phyloP scores from a whole-genome alignment of 64 coral and sea anemone genomes.

The Cladopsammia gracilis region DNA sequence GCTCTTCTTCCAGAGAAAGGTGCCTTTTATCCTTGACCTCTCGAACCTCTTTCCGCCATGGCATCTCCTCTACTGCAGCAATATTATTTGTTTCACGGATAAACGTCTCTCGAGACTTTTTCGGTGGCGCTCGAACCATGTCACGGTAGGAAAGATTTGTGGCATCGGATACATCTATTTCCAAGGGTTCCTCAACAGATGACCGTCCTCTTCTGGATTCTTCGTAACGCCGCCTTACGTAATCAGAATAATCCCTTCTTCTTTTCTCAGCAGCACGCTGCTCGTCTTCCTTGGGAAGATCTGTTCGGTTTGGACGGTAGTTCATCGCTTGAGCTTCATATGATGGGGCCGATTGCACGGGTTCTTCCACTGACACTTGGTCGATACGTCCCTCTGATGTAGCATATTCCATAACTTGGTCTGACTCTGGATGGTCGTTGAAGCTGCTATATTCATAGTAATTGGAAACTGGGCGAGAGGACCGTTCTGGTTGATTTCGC shows the following conservation, averaged over 20 bases:
- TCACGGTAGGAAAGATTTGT: slow-evolving; percentile 40
- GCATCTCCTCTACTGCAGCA: slow-evolving; percentile 22
- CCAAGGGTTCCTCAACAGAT: background rate
- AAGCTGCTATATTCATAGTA: slow-evolving; percentile 64
- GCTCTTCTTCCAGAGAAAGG: background rate
- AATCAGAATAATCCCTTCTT: slow-evolving; percentile 11
- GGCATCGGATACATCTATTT: slow-evolving; percentile 38
- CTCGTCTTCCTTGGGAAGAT: background rate
- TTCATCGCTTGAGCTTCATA: background rate
- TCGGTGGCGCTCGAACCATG: slow-evolving; percentile 20
- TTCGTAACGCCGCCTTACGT: background rate
- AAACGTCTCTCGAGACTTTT: slow-evolving; percentile 22
- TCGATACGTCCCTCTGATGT: background rate
- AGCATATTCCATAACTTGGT: background rate
- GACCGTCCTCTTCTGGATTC: background rate
- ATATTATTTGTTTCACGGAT: background rate
- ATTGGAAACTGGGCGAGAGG: slow-evolving; percentile 60
- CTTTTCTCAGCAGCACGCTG: slow-evolving; percentile 3
- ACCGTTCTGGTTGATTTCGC: background rate
- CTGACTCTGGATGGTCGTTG: slow-evolving; percentile 1
- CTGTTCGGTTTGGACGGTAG: background rate
- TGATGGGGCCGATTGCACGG: background rate
- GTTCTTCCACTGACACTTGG: background rate
- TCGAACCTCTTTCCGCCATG: slow-evolving; percentile 35
- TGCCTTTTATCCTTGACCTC: slow-evolving; percentile 15